Conservation (phyloP, 2,797 vertebrate species). For the Gadopsis marmoratus region DNA sequence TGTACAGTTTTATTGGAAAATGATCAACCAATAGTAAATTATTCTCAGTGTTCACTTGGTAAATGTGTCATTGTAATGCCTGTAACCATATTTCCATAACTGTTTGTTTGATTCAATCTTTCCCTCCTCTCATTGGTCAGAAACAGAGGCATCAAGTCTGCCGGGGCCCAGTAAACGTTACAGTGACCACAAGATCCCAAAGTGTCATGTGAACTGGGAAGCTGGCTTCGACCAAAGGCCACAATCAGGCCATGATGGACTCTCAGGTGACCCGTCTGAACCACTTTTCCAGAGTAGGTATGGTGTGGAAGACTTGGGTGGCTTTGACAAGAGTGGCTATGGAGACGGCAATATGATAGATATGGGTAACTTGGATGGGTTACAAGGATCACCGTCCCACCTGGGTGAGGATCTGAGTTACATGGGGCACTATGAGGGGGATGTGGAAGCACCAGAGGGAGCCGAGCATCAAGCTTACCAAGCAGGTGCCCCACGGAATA, state of each 20-base stretch:
- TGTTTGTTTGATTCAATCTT: not conserved
- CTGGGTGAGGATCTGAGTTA: constrained; percentile 72
- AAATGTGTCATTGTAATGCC: not conserved
- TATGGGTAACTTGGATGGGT: constrained; percentile 73
- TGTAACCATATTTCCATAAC: not conserved
- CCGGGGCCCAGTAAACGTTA: constrained; percentile 76
- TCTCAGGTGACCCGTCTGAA: constrained; percentile 64
- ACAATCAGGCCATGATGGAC: constrained; percentile 65
- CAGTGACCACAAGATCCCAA: constrained; percentile 75
- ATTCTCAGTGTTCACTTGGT: not conserved
- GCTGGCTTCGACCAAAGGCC: constrained; percentile 69
- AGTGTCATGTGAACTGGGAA: constrained; percentile 80
- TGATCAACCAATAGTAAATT: not conserved
- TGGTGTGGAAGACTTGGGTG: constrained; percentile 74
- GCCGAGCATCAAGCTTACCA: constrained; percentile 69
- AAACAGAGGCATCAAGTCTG: constrained; percentile 65
- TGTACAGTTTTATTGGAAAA: not conserved
- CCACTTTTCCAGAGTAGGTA: constrained; percentile 79
- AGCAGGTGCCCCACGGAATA: constrained; percentile 48
- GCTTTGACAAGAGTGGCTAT: constrained; percentile 76
- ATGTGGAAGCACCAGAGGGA: constrained; percentile 60
- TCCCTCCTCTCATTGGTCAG: constrained; percentile 39
- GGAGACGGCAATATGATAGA: constrained; percentile 70
- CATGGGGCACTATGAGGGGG: constrained; percentile 70
- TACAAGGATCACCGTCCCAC: constrained; percentile 73